Conservation (phyloP, 1,140 invertebrate genomes). For the Ylistrum balloti region DNA sequence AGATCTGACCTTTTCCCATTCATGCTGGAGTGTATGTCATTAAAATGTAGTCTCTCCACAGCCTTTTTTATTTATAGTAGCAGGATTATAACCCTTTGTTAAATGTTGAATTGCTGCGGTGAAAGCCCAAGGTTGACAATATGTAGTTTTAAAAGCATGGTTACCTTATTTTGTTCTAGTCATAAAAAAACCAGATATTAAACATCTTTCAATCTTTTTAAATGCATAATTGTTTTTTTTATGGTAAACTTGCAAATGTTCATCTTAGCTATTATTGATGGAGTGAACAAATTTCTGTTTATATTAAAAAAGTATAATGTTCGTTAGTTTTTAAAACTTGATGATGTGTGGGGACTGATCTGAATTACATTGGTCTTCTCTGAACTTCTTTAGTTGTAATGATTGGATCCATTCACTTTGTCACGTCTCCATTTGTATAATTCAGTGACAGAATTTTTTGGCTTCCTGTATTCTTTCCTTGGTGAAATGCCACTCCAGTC, state of each 20-base stretch:
- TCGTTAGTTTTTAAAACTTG: neutral
- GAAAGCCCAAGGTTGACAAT: neutral
- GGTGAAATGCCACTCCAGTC: neutral
- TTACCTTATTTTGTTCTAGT: neutral
- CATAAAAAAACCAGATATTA: neutral
- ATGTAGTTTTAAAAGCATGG: neutral
- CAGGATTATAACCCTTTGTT: neutral
- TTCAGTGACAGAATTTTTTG: neutral
- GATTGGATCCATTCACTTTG: constrained; percentile 33
- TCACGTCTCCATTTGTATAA: constrained; percentile 10
- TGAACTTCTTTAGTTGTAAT: neutral
- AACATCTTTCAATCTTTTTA: neutral
- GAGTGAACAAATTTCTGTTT: neutral
- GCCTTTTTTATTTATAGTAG: neutral
- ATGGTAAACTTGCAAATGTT: neutral
- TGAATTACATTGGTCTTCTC: neutral
- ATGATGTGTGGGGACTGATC: neutral
- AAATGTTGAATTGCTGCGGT: neutral
- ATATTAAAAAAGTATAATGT: no score
- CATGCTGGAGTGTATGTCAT: neutral
- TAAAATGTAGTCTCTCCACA: neutral
- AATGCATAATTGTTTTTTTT: neutral
- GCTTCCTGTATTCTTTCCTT: constrained; percentile 9
- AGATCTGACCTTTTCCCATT: neutral
- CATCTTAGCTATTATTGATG: neutral